Base-by-base conservation (phyloP, 2,888 invertebrate genomes). In the Eupithecia inturbata region DNA sequence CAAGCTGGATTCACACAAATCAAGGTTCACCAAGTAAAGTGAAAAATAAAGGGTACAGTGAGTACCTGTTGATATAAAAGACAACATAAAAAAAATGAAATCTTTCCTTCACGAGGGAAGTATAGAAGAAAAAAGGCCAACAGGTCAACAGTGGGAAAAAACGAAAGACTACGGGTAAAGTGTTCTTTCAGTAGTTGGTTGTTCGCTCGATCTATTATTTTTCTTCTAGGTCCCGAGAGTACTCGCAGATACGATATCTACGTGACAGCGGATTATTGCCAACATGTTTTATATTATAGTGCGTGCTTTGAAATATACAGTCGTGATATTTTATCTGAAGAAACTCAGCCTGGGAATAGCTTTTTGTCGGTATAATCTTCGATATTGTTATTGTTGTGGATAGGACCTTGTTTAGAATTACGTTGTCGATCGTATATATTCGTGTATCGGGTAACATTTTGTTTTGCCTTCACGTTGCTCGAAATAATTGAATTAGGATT, bases 241-340 rank as follows among this genome's bases (percentile, higher is more conserved):
- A n/a, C n/a, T n/a, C n/a, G n/a, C n/a, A 68, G 33, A 68, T 72
- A 74, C 67, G 70, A 57, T 75, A 68, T 53, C 49, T 73, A 76
- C 73, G 70, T 68, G 76, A 73, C 71, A 39, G 41, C 63, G 41
- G 70, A 70, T 77, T 73, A 76, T 76, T 77, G 77, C 77, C 71
- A 71, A 75, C 71, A 75, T 72, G 74, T 69, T 72, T 63, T 74
- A 71, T 62, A 75, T 66, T 71, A 76, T 66, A 72, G 70, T 74
- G 67, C 75, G 74, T 73, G 33, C 67, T 75, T 77, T 77, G 71
- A 77, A 76, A 68, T 39, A 71, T 74, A 71, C 64, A 57, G 28
- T 28, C 19, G 71, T 71, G 53, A 77, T 77, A 74, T 77, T 77
- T 78, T 76, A 74, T 72, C 57, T 14, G 26, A 57, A 57, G 63